These are phyloP conservation scores for Novumbra hubbsi DNA, from an alignment of 2,797 vertebrate genomes.

Conservation along the genomic window DNA sequence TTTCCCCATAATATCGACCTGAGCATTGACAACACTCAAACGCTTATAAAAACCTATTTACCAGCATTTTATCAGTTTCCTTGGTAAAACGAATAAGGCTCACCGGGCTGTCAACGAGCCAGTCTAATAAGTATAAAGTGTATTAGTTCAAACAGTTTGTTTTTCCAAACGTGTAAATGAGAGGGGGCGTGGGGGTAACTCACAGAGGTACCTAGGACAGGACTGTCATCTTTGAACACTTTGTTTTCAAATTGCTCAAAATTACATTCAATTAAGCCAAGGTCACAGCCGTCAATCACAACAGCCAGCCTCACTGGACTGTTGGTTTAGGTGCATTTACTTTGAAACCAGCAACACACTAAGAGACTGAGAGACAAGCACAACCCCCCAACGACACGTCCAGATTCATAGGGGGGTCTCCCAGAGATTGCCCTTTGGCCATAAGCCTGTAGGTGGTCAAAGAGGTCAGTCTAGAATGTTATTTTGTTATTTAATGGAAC, in stretches of 20 bases:
- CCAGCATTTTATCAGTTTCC: conserved; percentile 7
- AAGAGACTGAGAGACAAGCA: conserved; percentile 5
- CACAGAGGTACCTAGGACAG: conserved; percentile 68
- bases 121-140: conserved; percentile 64
- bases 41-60: background rate
- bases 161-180: conserved; percentile 73
- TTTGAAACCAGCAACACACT: conserved; percentile 11
- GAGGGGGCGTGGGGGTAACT: conserved; percentile 66
- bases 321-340: conserved; percentile 71
- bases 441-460: too few relatives aligned
- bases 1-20: background rate
- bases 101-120: conserved; percentile 58
- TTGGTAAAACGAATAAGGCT: conserved; percentile 62
- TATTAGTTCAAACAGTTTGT: conserved; percentile 73
- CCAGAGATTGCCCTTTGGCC: too few relatives aligned
- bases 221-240: conserved; percentile 68
- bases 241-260: conserved; percentile 83
- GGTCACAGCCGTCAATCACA: conserved; percentile 84
- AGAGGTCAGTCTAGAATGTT: too few relatives aligned
- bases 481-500: too few relatives aligned
- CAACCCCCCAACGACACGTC: background rate
- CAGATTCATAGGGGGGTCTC: background rate
- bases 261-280: conserved; percentile 95
- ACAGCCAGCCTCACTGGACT: conserved; percentile 77
- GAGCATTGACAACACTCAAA: background rate